Evolutionary conservation across 2,113 vertebrate species (phyloP).

Genomic region (Gadus macrocephalus): DNA sequence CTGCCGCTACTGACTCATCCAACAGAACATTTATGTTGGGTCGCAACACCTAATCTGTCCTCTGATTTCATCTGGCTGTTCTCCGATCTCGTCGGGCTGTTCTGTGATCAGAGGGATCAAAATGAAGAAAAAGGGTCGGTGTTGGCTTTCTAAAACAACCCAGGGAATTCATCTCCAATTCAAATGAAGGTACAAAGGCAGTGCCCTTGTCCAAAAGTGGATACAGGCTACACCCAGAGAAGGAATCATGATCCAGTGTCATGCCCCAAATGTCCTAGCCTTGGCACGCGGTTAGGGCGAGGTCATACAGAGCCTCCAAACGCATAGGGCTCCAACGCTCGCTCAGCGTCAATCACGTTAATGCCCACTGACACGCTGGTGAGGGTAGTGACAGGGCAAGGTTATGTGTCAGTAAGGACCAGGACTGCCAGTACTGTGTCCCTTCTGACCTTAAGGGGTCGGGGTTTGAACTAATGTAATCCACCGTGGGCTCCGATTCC

Average conservation of each 20-base stretch:
- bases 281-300: constrained; percentile 60
- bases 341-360: constrained; percentile 73
- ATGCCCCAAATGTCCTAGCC: constrained; percentile 64
- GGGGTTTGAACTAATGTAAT: constrained; percentile 53
- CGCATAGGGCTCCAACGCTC: constrained; percentile 53
- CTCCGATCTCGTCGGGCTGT: too few relatives aligned
- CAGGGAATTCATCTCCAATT: constrained; percentile 18
- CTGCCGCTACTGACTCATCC: too few relatives aligned
- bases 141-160: too few relatives aligned
- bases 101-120: too few relatives aligned
- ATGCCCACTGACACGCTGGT: constrained; percentile 68
- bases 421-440: constrained; percentile 52
- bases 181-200: constrained; percentile 39
- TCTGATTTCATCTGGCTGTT: too few relatives aligned
- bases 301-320: constrained; percentile 70
- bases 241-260: constrained; percentile 46
- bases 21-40: too few relatives aligned
- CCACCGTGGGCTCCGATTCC: constrained; percentile 31
- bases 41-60: too few relatives aligned
- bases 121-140: not conserved
- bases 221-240: constrained; percentile 50
- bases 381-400: constrained; percentile 77
- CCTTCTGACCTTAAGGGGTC: constrained; percentile 56
- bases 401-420: constrained; percentile 72
- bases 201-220: constrained; percentile 51